A percentile compares a stretch with the other conserved stretches of the same genome.
phyloP scores from a whole-genome alignment of 2,888 invertebrate genomes.

The Pollenia angustigena region DNA sequence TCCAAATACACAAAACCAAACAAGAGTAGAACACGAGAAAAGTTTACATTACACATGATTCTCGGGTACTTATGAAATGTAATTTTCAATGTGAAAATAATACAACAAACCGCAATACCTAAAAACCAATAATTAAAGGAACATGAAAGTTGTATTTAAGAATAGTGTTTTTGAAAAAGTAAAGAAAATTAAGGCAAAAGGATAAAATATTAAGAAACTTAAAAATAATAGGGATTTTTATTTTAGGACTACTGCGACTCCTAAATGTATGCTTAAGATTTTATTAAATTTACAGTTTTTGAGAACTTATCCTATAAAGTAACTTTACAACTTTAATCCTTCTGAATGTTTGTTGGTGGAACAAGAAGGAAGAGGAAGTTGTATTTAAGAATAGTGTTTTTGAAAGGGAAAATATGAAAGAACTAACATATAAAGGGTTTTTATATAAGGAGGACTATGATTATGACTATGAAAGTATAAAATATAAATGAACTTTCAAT shows the following conservation, averaged over 20 bases:
- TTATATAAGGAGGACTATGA: no score
- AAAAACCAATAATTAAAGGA: conserved; percentile 60
- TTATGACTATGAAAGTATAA: no score
- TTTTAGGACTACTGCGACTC: not conserved
- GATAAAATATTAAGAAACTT: not conserved
- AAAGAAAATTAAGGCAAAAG: not conserved
- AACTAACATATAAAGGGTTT: not conserved
- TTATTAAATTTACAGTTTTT: not conserved
- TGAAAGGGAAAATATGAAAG: not conserved
- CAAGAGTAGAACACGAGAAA: conserved; percentile 41
- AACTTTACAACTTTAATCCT: not conserved
- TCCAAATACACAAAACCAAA: conserved; percentile 56
- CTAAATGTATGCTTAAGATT: conserved; percentile 12
- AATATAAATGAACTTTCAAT: not conserved
- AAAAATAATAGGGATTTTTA: not conserved
- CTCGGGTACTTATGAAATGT: conserved; percentile 39
- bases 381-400: not conserved
- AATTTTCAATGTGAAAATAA: conserved; percentile 50
- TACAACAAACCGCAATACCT: conserved; percentile 61
- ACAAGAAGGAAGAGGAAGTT: not conserved
- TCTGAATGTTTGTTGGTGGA: not conserved
- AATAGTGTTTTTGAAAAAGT: not conserved
- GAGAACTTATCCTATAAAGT: not conserved
- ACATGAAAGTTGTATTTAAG: conserved; percentile 12
- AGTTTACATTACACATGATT: conserved; percentile 27